Percentiles rank a stretch among this genome's conserved stretches.
Conservation (phyloP, 2,113 vertebrate species). For the Pyrgilauda ruficollis region DNA sequence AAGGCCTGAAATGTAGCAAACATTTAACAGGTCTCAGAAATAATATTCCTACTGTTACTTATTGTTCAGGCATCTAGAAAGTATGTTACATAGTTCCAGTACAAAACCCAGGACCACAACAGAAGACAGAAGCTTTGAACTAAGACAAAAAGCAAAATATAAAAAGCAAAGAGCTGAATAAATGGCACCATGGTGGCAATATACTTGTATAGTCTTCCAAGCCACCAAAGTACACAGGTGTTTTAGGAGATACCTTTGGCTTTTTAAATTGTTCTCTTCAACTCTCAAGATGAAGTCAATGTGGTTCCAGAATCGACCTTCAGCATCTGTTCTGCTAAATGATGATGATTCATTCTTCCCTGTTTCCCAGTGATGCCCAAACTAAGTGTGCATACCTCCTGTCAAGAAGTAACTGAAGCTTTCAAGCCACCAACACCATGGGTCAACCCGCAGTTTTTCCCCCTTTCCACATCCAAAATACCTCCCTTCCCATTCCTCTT, state of each 20-base stretch:
- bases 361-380: background rate
- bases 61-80: background rate
- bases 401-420: background rate
- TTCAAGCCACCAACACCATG: background rate
- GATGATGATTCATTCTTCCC: background rate
- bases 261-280: background rate
- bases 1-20: background rate
- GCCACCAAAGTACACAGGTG: background rate
- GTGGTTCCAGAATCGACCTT: background rate
- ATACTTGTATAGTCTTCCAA: background rate
- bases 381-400: background rate
- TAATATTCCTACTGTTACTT: background rate
- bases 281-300: background rate
- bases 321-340: slow-evolving; percentile 2
- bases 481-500: background rate
- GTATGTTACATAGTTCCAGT: background rate
- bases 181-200: background rate
- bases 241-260: background rate
- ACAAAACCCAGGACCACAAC: background rate
- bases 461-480: background rate
- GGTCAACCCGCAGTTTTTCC: background rate
- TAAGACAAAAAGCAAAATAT: background rate
- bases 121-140: background rate
- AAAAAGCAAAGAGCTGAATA: background rate
- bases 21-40: background rate